Base-by-base conservation (phyloP, 2,888 invertebrate species). In the Tiphia femorata region DNA sequence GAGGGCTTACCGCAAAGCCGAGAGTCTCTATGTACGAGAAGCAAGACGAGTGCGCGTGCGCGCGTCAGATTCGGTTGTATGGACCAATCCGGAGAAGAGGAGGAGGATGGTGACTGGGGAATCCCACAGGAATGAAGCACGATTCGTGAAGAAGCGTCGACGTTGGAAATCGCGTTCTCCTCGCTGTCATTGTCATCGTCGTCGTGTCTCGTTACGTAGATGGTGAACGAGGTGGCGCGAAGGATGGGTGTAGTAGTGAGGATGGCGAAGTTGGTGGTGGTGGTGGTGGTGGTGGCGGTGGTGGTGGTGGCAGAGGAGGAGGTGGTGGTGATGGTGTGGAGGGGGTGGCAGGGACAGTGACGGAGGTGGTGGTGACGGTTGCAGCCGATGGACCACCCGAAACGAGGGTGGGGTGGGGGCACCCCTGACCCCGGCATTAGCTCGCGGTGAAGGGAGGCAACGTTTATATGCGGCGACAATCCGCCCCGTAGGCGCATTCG, bases 401-500 rank as follows among this genome's bases (percentile, higher is more conserved):
- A 78, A 75, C 74, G 68, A 54, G 66, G 67, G 67, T 60, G 67
- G 75, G 76, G 77, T 78, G 81, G 82, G 83, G 81, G 80, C 81
- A 82, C 81, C 82, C 81, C 82, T 82, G 81, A 81, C 81, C 80
- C 79, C 79, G 78, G 72, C 64, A 63, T 69, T 60, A 65, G 63
- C 41, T 69, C 70, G 67, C 77, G 76, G 83, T 83, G 83, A 83
- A 83, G 83, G 83, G 83, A 83, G 81, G 82, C 76, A 81, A 81
- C 82, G 81, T 81, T 83, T 83, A 83, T 82, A 83, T 79, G 80
- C 80, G 70, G 73, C 76, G 65, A 72, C 78, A 77, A 80, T 77
- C 77, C 77, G 82, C 82, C 82, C 83, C 73, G 77, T 78, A 73
- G 76, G 73, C 82, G 80, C 83, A 83, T 83, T 83, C 82, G 82